Evolutionary conservation across 1,140 invertebrate species (phyloP).

Genomic region (Leptinotarsa undecemlineata): DNA sequence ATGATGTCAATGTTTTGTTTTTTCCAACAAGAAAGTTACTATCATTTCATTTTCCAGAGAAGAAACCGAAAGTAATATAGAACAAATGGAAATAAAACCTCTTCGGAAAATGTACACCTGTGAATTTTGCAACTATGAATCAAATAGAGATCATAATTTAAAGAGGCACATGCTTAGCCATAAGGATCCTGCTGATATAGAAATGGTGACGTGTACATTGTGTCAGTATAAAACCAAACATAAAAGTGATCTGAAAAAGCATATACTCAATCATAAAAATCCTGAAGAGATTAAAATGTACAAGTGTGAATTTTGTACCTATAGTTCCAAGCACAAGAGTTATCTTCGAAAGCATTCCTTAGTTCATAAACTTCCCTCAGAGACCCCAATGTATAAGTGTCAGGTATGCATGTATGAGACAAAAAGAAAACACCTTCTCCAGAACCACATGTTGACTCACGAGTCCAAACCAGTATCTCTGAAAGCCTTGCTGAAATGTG

Average conservation of each 20-base stretch:
- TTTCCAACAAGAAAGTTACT: too few species aligned
- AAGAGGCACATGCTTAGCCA: not conserved
- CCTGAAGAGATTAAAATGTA: constrained; percentile 9
- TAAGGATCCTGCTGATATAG: constrained; percentile 55
- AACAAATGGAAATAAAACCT: not conserved
- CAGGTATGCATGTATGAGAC: constrained; percentile 27
- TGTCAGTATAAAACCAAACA: constrained; percentile 2
- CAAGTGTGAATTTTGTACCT: constrained; percentile 9
- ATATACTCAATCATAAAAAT: not conserved
- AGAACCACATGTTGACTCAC: constrained; percentile 17
- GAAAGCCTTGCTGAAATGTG: not conserved
- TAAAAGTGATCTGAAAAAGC: constrained; percentile 4
- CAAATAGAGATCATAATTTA: not conserved
- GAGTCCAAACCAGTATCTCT: not conserved
- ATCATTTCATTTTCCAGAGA: not conserved
- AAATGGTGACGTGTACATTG: not conserved
- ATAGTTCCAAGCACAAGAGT: constrained; percentile 6
- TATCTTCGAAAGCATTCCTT: constrained; percentile 5
- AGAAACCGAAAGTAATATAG: not conserved
- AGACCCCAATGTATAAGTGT: constrained; percentile 18
- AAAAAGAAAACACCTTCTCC: constrained; percentile 18
- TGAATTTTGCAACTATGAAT: not conserved
- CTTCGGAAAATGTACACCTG: not conserved
- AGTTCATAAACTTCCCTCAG: not conserved
- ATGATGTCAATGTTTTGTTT: too few species aligned